These are phyloP conservation scores for Recurvirostra avosetta DNA, from an alignment of 2,113 vertebrate species.

Conservation along the genomic window DNA sequence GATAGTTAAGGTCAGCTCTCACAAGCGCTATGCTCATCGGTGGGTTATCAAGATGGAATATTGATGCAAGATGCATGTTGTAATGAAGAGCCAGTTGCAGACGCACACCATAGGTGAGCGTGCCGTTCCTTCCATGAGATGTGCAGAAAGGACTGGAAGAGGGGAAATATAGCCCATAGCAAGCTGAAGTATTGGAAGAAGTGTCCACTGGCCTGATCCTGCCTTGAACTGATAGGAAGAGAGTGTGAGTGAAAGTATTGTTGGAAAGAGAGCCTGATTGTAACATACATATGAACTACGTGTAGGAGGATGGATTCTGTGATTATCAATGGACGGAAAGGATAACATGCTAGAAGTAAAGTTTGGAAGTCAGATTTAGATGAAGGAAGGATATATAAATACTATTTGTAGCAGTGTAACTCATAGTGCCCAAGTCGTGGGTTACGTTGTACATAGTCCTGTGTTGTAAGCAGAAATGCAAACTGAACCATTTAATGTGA, in stretches of 20 bases:
- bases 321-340: not conserved
- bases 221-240: not conserved
- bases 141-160: not conserved
- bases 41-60: no score
- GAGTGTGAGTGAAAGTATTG: not conserved
- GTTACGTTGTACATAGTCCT: fast-evolving
- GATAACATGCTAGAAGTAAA: fast-evolving
- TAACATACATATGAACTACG: fast-evolving
- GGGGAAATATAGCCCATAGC: not conserved
- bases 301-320: not conserved
- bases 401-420: not conserved
- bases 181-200: not conserved
- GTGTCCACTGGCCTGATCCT: not conserved
- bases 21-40: no score
- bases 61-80: no score
- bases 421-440: not conserved
- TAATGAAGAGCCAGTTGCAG: no score
- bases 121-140: not conserved
- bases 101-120: not conserved
- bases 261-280: not conserved
- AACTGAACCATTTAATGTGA: not conserved
- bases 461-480: not conserved
- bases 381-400: not conserved
- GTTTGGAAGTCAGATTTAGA: not conserved
- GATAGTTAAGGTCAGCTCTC: no score